Base-by-base conservation (phyloP, 2,113 vertebrate species). In the Phyllostomus hastatus region DNA sequence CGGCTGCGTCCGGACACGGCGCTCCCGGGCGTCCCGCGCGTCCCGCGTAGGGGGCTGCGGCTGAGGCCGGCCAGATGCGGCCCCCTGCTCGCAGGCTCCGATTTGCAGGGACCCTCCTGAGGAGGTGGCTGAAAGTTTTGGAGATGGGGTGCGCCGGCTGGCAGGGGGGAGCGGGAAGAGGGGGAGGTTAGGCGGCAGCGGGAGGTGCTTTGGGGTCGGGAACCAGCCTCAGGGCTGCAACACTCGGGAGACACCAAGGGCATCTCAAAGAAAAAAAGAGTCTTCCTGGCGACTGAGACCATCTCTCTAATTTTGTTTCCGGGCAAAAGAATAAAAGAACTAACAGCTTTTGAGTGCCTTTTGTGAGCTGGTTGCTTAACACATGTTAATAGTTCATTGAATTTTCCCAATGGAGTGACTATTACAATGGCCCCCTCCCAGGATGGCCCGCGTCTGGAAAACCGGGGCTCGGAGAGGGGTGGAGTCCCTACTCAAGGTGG, bases 41-140 rank as follows among this genome's bases (percentile, higher is more conserved):
- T 59, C 38, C 5, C 1, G 61, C 64, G 8, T 64, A n/a, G 22
- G 41, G 41, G 75, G 76, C 73, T 48, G 78, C 54, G 0, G 76
- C 38, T 1, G 38, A 46, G 57, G 82, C 38, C 19, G 4, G 22
- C 50, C 2, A 11, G 88, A 8, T 0, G 35, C 64, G 17, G 48
- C 16, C 52, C 35, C 16, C 66, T 11, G 3, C 54, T 33, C 12
- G 8, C 46, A 0, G 50, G 81, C 70, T n/a, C 4, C 3, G 22
- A 3, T 41, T n/a, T 22, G 61, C 35, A 86, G 84, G 84, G 93
- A 80, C 46, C 54, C 35, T 72, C 41, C 0, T 1, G 48, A 64
- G 52, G 48, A 95, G 66, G 35, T 19, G 54, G 50, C 70, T 33
- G 86, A 41, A 96, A 96, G 94, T 94, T 95, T 38, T 2, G 83